Percentiles rank a stretch among this genome's conserved stretches.
Evolutionary conservation across 1,140 invertebrate genomes (phyloP).

Genomic region (Drosophila simulans): DNA sequence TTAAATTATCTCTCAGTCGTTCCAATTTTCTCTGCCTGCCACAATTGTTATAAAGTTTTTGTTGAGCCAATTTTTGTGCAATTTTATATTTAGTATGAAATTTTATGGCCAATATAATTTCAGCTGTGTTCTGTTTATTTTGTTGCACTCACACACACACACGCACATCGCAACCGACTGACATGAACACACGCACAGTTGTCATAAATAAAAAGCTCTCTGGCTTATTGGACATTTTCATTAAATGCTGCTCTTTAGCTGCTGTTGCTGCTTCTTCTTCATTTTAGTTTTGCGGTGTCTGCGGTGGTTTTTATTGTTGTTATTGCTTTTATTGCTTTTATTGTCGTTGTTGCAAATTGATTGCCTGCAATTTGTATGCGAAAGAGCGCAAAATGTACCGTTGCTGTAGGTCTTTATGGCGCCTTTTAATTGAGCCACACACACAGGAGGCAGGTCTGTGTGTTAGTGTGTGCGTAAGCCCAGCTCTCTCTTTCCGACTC

Average conservation of each 20-base stretch:
- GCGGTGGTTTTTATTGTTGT: conserved; percentile 22
- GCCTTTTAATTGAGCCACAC: conserved; percentile 62
- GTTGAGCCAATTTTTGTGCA: conserved; percentile 23
- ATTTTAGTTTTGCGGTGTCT: conserved; percentile 33
- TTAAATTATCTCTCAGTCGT: conserved; percentile 4
- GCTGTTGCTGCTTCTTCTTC: conserved; percentile 22
- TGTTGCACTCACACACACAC: conserved; percentile 20
- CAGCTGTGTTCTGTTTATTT: conserved; percentile 31
- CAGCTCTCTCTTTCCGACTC: conserved; percentile 1
- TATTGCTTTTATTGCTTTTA: conserved; percentile 38
- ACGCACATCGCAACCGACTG: not conserved
- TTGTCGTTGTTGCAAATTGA: conserved; percentile 57
- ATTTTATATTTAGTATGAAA: conserved; percentile 29
- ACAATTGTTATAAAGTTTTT: conserved; percentile 28
- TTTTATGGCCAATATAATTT: conserved; percentile 56
- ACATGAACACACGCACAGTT: conserved; percentile 12
- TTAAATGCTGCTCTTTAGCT: conserved; percentile 26
- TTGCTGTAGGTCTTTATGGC: conserved; percentile 57
- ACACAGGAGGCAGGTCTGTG: not conserved
- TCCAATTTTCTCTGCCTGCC: not conserved
- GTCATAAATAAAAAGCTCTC: conserved; percentile 60
- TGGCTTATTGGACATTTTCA: conserved; percentile 49
- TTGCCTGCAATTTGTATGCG: conserved; percentile 76
- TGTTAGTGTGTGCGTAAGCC: conserved; percentile 10
- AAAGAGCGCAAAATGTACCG: conserved; percentile 57